Base-by-base conservation (phyloP, 2,888 invertebrate species). In the Chaetoderma sp. region DNA sequence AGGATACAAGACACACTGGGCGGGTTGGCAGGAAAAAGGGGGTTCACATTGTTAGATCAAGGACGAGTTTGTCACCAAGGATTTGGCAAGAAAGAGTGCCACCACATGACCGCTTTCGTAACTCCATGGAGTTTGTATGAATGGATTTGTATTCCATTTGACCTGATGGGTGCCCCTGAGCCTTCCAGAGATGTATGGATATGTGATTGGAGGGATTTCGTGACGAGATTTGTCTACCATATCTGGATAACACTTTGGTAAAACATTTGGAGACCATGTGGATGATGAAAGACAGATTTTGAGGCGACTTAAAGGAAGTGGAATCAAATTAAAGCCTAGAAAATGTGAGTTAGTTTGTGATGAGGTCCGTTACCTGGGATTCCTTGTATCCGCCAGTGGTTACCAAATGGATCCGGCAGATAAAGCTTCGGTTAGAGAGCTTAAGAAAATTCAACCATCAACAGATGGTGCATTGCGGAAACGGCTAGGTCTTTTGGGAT, bases 111-210 rank as follows among this genome's bases (percentile, higher is more conserved):
- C 18, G 47, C 47, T 16, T 47, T 47, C 52, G 62, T 58, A 25
- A 28, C 30, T 44, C 32, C 13, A 67, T 13, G 67, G 68, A 66
- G 68, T 0, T 50, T 72, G 16, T 72, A 54, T 23, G 63, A 70
- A 18, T 72, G 59, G 55, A 44, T 30, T 21, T 42, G 55, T 6
- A 63, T 71, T 52, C 62, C 65, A 8, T 67, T 70, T 27, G 68
- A 64, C 1, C 44, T 71, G 13, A 50, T 59, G n/a, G 65, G 65
- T 45, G 65, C 65, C 5, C 68, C 65, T 10, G 61, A 8, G 47
- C 57, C 5, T 56, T 52, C 59, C 59, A 59, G 49, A 6, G n/a
- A 10, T 55, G 4, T 36, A 60, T 64, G 64, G 39, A 60, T 30
- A 45, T 59, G 18, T 42, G 42, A 32, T 33, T 64, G 27, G 39